phyloP scores from a whole-genome alignment of 2,888 invertebrate genomes.

The Scelioninae gen. 1 region DNA sequence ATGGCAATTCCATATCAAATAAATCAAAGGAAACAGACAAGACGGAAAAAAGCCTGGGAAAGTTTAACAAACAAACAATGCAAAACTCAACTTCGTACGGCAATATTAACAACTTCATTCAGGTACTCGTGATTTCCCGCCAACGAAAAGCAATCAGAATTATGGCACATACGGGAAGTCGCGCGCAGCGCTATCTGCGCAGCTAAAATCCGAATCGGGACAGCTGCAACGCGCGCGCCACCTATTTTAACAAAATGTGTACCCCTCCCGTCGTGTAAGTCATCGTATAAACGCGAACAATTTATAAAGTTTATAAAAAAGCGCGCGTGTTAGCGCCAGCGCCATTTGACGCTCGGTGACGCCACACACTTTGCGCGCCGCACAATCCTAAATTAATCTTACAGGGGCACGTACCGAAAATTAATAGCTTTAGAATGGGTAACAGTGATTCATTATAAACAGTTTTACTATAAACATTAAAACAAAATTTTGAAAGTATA shows the following conservation, averaged over 20 bases:
- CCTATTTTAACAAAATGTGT: not conserved
- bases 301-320: constrained; percentile 51
- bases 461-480: no score
- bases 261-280: constrained; percentile 18
- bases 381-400: constrained; percentile 5
- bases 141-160: constrained; percentile 52
- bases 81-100: constrained; percentile 12
- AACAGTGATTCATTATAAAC: not conserved
- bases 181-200: constrained; percentile 56
- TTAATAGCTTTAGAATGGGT: not conserved
- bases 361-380: constrained; percentile 9
- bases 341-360: constrained; percentile 16
- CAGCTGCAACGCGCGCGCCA: constrained; percentile 28
- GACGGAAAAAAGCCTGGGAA: not conserved
- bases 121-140: constrained; percentile 59
- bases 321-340: constrained; percentile 18
- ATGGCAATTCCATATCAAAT: constrained; percentile 23
- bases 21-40: constrained; percentile 8
- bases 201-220: constrained; percentile 30
- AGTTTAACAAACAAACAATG: constrained; percentile 3
- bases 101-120: constrained; percentile 38
- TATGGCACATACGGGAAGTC: constrained; percentile 64
- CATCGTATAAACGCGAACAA: constrained; percentile 29
- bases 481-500: no score
- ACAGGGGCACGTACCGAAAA: constrained; percentile 14